A percentile compares a stretch with the other conserved stretches of the same genome.
These are phyloP conservation scores for Gorsachius goisagi DNA, from an alignment of 2,113 vertebrate genomes.

Conservation along the genomic window DNA sequence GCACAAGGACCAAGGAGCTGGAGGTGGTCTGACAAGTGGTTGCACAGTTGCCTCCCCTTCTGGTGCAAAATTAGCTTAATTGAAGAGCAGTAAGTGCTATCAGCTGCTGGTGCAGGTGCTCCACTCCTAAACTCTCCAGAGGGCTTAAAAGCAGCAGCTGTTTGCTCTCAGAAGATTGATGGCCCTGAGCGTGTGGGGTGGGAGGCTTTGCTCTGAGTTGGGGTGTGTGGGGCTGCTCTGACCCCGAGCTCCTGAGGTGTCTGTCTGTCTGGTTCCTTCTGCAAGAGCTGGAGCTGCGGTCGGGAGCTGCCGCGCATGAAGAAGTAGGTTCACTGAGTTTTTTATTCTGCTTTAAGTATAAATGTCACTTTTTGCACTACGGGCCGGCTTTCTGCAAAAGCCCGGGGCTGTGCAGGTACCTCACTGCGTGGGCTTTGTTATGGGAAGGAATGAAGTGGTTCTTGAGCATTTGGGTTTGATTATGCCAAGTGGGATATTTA, in stretches of 20 bases:
- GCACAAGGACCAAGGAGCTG: fast-evolving
- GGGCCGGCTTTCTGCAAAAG: too few relatives aligned
- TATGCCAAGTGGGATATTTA: neutral
- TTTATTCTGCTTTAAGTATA: neutral
- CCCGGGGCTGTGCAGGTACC: neutral
- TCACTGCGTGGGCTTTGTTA: fast-evolving
- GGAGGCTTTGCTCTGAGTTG: fast-evolving
- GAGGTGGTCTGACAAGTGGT: fast-evolving
- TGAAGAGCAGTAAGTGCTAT: neutral
- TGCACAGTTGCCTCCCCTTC: neutral
- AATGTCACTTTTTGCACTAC: fast-evolving
- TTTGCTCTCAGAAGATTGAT: fast-evolving
- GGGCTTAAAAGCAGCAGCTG: neutral
- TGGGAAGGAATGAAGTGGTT: fast-evolving
- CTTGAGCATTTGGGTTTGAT: neutral
- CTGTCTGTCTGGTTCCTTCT: neutral
- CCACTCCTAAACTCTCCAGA: neutral
- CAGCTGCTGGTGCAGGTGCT: conserved; percentile 29
- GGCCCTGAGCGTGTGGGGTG: fast-evolving
- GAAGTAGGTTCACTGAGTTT: neutral
- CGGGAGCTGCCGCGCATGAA: fast-evolving
- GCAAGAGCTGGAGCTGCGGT: fast-evolving
- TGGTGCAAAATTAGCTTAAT: neutral
- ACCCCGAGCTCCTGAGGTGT: neutral
- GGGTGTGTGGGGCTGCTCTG: fast-evolving